Conservation (phyloP, 2,888 invertebrate genomes). For the Papilio gigon region DNA sequence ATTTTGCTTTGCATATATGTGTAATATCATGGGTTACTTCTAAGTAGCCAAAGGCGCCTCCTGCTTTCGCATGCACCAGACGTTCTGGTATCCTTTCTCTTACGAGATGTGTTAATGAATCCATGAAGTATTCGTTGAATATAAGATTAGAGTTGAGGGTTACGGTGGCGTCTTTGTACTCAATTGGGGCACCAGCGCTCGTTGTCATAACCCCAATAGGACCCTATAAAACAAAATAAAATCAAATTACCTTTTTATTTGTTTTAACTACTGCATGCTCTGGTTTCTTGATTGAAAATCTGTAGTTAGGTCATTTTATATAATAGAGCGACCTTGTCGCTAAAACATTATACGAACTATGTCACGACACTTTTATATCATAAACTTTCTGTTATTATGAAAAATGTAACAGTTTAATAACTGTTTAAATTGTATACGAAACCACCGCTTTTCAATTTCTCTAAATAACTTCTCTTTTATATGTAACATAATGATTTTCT, state of each 20-base stretch:
- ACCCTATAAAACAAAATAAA: slow-evolving; percentile 61
- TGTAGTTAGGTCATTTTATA: slow-evolving; percentile 5
- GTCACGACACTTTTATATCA: slow-evolving; percentile 38
- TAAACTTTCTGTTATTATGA: slow-evolving; percentile 35
- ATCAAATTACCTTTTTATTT: neutral
- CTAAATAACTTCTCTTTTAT: too few relatives aligned
- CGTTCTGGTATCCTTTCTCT: slow-evolving; percentile 96
- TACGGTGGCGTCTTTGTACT: slow-evolving; percentile 85
- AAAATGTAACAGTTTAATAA: slow-evolving; percentile 33
- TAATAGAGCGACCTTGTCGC: slow-evolving; percentile 36
- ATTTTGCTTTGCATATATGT: slow-evolving; percentile 87
- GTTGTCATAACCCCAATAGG: slow-evolving; percentile 85
- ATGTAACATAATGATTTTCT: too few relatives aligned
- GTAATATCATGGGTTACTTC: slow-evolving; percentile 92
- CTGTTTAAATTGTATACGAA: neutral
- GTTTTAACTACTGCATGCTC: neutral
- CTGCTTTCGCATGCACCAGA: slow-evolving; percentile 96
- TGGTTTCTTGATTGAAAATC: slow-evolving; percentile 5
- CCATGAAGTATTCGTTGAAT: slow-evolving; percentile 89
- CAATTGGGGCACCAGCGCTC: slow-evolving; percentile 89
- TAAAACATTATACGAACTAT: slow-evolving; percentile 22
- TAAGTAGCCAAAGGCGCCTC: slow-evolving; percentile 92
- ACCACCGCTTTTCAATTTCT: slow-evolving; percentile 56
- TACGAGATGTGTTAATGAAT: slow-evolving; percentile 89
- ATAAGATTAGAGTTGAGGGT: slow-evolving; percentile 90